phyloP scores from a whole-genome alignment of 2,888 invertebrate species.

The Orthosia incerta region DNA sequence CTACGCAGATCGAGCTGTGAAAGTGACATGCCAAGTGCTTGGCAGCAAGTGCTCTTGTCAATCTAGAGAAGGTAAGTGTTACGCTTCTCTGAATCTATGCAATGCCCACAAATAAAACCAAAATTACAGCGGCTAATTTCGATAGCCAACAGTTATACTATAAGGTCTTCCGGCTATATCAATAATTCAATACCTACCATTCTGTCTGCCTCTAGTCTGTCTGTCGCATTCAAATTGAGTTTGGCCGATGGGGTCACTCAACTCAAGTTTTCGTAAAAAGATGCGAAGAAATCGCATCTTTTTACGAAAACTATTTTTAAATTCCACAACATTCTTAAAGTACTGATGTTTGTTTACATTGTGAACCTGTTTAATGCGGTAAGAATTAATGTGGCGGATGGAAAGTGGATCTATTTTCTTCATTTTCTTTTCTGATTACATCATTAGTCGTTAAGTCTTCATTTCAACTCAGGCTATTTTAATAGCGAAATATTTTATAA shows the following conservation, averaged over 20 bases:
- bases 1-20: conserved; percentile 32
- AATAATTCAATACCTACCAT: conserved; percentile 6
- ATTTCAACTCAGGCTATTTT: not conserved
- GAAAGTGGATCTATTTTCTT: conserved; percentile 11
- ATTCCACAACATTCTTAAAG: not conserved
- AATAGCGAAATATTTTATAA: not conserved
- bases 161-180: conserved; percentile 2
- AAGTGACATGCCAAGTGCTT: conserved; percentile 34
- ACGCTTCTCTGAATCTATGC: conserved; percentile 10
- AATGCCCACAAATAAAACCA: too few species aligned
- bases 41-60: conserved; percentile 24
- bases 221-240: conserved; percentile 36
- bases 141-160: not conserved
- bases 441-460: not conserved
- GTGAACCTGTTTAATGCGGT: conserved; percentile 8
- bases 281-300: too few species aligned
- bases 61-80: conserved; percentile 40
- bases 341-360: conserved; percentile 17
- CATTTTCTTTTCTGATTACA: not conserved
- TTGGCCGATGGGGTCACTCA: conserved; percentile 19
- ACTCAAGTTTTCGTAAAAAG: too few species aligned
- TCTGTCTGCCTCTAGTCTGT: not conserved
- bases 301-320: not conserved
- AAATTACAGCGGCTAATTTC: not conserved
- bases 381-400: not conserved